Conservation (phyloP, 2,797 vertebrate species). For the Sebastes glaucus region DNA sequence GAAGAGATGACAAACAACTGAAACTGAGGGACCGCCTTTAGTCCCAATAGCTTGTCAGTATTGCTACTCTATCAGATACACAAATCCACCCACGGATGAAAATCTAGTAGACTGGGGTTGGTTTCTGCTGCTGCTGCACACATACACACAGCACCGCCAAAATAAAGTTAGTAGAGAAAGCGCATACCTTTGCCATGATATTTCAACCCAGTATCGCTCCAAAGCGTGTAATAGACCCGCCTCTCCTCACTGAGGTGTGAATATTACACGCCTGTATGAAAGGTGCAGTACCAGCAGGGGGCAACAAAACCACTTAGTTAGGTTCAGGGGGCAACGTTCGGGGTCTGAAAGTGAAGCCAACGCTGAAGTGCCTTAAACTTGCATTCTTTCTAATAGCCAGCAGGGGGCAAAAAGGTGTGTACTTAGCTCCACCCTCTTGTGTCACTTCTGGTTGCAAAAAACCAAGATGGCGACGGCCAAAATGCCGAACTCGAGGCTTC, state of each 20-base stretch:
- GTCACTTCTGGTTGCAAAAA: too few species aligned
- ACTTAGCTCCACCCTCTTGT: too few species aligned
- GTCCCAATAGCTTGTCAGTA: constrained; percentile 66
- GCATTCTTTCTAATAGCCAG: too few species aligned
- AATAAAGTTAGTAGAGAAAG: constrained; percentile 29
- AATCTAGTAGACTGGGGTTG: constrained; percentile 27
- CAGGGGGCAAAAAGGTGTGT: too few species aligned
- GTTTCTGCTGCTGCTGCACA: constrained; percentile 39
- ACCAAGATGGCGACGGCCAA: too few species aligned
- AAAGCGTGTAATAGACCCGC: neutral
- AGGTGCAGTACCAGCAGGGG: neutral
- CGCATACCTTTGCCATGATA: neutral
- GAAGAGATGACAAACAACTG: constrained; percentile 70
- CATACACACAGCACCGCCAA: neutral
- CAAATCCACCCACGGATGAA: constrained; percentile 59
- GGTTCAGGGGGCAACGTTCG: neutral
- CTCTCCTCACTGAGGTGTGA: neutral
- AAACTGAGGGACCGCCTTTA: constrained; percentile 67
- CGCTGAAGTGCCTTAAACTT: too few species aligned
- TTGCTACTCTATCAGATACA: constrained; percentile 59
- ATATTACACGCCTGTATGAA: neutral
- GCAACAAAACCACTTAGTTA: neutral
- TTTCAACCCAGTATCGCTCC: neutral
- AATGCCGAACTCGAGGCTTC: too few species aligned
- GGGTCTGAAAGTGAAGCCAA: too few species aligned